A percentile compares a stretch with the other conserved stretches of the same genome.
phyloP scores from a whole-genome alignment of 2,797 vertebrate species.

The Mus caroli region DNA sequence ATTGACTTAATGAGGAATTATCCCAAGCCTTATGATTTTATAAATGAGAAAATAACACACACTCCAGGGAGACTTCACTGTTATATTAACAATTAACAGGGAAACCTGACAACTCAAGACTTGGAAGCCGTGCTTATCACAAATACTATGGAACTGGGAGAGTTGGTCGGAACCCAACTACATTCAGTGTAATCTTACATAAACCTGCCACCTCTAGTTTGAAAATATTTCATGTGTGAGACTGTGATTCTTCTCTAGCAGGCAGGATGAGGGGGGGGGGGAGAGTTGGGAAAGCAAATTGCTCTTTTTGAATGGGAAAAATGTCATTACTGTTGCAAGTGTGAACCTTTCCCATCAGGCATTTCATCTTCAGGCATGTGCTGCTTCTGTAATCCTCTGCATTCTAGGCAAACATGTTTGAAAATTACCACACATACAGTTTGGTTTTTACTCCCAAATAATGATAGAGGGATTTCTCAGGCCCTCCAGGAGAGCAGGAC shows the following conservation, averaged over 20 bases:
- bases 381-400: slow-evolving; percentile 27
- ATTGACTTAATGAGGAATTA: slow-evolving; percentile 85
- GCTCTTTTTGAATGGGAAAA: slow-evolving; percentile 71
- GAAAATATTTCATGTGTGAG: slow-evolving; percentile 76
- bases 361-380: slow-evolving; percentile 53
- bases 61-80: slow-evolving; percentile 75
- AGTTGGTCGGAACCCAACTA: slow-evolving; percentile 73
- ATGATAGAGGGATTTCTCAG: not conserved
- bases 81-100: slow-evolving; percentile 86
- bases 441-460: slow-evolving; percentile 64
- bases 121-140: slow-evolving; percentile 77
- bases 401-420: slow-evolving; percentile 32
- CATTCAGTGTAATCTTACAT: slow-evolving; percentile 82
- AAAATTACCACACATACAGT: slow-evolving; percentile 27
- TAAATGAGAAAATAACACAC: slow-evolving; percentile 83
- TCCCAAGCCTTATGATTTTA: slow-evolving; percentile 82
- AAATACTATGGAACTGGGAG: slow-evolving; percentile 75
- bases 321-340: slow-evolving; percentile 72
- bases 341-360: slow-evolving; percentile 73
- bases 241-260: slow-evolving; percentile 75
- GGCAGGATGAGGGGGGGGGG: slow-evolving; percentile 66
- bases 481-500: not conserved
- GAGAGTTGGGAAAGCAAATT: slow-evolving; percentile 80
- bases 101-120: slow-evolving; percentile 78
- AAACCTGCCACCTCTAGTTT: slow-evolving; percentile 82